These are phyloP conservation scores for Nasalis larvatus DNA, from an alignment of 2,113 vertebrate genomes.

Conservation along the genomic window DNA sequence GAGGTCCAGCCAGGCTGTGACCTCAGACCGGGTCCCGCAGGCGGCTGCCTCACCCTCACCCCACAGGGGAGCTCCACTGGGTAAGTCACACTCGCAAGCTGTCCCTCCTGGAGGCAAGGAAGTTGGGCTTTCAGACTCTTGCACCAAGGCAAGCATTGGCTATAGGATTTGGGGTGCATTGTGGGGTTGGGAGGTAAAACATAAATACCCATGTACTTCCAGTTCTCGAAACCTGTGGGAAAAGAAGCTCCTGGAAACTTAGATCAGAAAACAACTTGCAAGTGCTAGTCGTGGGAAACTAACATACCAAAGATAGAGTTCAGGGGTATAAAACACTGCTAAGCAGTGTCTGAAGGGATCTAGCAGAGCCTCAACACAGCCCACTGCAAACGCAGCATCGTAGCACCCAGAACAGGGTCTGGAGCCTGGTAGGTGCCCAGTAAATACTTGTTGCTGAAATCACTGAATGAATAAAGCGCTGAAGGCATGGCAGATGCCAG, in stretches of 20 bases:
- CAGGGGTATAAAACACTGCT: neutral
- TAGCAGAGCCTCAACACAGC: neutral
- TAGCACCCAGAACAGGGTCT: neutral
- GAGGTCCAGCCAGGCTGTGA: neutral
- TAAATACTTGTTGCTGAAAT: neutral
- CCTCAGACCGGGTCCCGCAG: neutral
- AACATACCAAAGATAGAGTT: neutral
- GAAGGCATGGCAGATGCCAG: neutral
- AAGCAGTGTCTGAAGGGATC: neutral
- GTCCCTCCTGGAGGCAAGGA: neutral
- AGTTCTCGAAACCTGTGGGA: neutral
- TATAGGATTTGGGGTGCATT: neutral
- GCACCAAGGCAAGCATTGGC: too few species aligned
- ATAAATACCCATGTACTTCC: neutral
- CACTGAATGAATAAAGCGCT: neutral
- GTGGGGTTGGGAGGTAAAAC: neutral
- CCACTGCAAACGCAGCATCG: rapidly evolving
- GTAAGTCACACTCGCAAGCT: neutral
- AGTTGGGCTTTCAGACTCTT: neutral
- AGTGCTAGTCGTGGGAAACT: neutral
- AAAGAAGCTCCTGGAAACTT: neutral
- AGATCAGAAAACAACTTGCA: neutral
- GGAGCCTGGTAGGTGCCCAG: neutral
- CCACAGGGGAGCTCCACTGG: neutral
- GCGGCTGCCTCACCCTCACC: neutral